Evolutionary conservation across 2,113 vertebrate genomes (phyloP).

Genomic region (Cryptomyrus ogoouensis): DNA sequence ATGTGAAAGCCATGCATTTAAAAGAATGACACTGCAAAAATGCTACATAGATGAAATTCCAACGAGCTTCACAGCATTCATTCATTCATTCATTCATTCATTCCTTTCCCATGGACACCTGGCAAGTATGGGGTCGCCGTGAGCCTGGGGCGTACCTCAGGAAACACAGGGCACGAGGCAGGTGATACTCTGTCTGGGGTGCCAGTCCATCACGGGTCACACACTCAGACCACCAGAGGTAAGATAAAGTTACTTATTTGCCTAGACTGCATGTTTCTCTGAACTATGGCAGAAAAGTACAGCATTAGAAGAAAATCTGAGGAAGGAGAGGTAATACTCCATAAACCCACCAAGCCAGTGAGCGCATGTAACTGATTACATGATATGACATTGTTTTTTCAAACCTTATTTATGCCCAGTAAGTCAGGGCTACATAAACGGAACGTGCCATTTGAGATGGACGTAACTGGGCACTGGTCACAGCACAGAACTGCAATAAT

Average conservation of each 20-base stretch:
- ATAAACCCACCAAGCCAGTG: not conserved
- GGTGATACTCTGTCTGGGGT: not conserved
- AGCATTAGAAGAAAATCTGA: not conserved
- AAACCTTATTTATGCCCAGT: not conserved
- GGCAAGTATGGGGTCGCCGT: not conserved
- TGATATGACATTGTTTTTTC: not conserved
- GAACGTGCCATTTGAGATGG: conserved; percentile 13
- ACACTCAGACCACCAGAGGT: not conserved
- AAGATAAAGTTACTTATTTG: not conserved
- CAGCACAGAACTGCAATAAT: conserved; percentile 44
- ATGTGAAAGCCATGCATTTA: not conserved
- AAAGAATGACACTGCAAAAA: not conserved
- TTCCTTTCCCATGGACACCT: not conserved
- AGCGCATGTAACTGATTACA: not conserved
- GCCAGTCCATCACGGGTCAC: not conserved
- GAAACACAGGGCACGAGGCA: not conserved
- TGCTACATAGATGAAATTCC: not conserved
- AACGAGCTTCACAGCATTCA: not conserved
- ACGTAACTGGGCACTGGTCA: conserved; percentile 41
- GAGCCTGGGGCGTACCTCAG: not conserved
- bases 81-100: not conserved
- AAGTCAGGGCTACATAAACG: not conserved
- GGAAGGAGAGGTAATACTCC: not conserved
- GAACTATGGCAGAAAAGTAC: not conserved
- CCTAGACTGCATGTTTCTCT: not conserved